A percentile compares a stretch with the other conserved stretches of the same genome.
Conservation (phyloP, 2,797 vertebrate genomes). For the Myotis planiceps region DNA sequence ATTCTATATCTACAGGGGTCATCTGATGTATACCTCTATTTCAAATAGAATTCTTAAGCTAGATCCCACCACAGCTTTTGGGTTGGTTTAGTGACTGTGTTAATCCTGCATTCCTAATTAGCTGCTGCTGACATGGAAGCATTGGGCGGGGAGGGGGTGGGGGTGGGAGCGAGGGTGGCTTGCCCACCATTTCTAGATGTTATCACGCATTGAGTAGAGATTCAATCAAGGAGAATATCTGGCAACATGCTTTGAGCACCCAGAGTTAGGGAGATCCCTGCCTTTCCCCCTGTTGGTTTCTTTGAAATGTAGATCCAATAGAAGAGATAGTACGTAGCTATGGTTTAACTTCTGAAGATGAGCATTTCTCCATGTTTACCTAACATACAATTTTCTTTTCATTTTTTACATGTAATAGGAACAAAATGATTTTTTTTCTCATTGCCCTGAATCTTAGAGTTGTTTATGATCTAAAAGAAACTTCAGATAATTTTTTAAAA, state of each 20-base stretch:
- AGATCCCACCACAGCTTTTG: neutral
- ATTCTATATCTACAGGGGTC: neutral
- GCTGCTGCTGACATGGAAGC: neutral
- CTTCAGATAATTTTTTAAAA: constrained; percentile 38
- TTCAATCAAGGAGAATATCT: neutral
- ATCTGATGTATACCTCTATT: neutral
- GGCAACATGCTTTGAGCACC: neutral
- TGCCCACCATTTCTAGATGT: neutral
- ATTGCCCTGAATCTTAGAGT: neutral
- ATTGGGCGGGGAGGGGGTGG: accelerated
- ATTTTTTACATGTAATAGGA: neutral
- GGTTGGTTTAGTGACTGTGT: neutral
- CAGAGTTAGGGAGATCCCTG: neutral
- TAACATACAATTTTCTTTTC: neutral
- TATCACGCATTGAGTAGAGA: neutral
- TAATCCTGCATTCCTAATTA: neutral
- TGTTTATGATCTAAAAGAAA: neutral
- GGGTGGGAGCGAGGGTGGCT: no score
- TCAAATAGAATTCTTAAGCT: constrained; percentile 22
- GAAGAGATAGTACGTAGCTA: neutral
- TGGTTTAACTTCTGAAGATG: neutral
- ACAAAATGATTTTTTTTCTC: neutral
- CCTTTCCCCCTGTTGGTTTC: neutral
- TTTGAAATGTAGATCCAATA: neutral
- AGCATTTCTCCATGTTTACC: neutral